Conservation (phyloP, 2,888 invertebrate genomes). For the Scrobipalpa costella region DNA sequence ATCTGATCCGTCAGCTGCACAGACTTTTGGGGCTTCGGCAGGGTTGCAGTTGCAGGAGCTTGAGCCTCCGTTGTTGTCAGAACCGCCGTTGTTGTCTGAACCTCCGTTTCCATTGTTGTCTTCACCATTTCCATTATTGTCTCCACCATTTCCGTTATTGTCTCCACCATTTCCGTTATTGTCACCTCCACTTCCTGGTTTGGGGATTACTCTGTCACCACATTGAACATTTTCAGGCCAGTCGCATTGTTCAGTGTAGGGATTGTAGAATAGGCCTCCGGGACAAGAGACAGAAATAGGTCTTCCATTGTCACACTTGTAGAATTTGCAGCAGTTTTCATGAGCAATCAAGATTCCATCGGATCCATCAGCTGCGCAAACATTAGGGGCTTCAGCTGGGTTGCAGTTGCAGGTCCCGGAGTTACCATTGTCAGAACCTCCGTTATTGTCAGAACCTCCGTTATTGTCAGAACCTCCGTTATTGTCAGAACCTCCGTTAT, state of each 20-base stretch:
- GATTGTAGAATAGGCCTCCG: slow-evolving; percentile 41
- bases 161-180: neutral
- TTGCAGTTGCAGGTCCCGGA: slow-evolving; percentile 34
- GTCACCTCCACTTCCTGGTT: neutral
- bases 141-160: neutral
- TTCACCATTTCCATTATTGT: neutral
- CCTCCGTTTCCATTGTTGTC: neutral
- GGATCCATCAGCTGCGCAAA: slow-evolving; percentile 38
- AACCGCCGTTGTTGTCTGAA: neutral
- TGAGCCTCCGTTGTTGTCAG: slow-evolving; percentile 4
- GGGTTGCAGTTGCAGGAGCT: slow-evolving; percentile 29
- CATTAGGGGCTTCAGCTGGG: slow-evolving; percentile 34
- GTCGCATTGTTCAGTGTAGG: slow-evolving; percentile 41
- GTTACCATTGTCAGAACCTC: slow-evolving; percentile 15
- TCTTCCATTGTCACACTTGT: slow-evolving; percentile 41
- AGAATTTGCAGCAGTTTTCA: slow-evolving; percentile 50
- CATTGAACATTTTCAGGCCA: slow-evolving; percentile 38
- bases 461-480: slow-evolving; percentile 20
- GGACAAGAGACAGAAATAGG: slow-evolving; percentile 40
- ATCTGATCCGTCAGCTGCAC: slow-evolving; percentile 34
- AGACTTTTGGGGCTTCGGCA: slow-evolving; percentile 32
- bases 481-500: slow-evolving; percentile 9
- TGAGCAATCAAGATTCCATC: slow-evolving; percentile 44
- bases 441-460: slow-evolving; percentile 22
- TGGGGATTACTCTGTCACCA: slow-evolving; percentile 7